These are phyloP conservation scores for Pygmarrhopalites habei DNA, from an alignment of 1,140 invertebrate genomes.

Conservation along the genomic window DNA sequence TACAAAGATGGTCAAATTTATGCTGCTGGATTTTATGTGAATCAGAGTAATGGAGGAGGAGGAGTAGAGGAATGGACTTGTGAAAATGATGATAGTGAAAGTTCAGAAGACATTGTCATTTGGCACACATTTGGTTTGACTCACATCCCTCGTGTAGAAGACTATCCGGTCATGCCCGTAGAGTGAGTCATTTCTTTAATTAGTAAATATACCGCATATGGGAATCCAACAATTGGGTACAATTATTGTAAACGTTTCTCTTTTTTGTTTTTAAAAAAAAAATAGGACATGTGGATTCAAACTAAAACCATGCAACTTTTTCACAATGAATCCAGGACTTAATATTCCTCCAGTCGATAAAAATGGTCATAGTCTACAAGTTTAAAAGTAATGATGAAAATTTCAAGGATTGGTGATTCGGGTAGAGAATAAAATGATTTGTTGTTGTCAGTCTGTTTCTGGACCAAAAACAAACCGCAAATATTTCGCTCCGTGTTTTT, in stretches of 20 bases:
- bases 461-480: no score
- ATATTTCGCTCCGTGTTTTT: no score
- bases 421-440: no score
- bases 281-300: conserved; percentile 33
- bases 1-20: conserved; percentile 20
- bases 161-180: conserved; percentile 36
- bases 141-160: conserved; percentile 35
- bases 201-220: background rate
- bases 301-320: conserved; percentile 37
- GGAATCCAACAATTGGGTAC: background rate
- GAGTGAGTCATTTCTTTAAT: conserved; percentile 27
- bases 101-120: conserved; percentile 33
- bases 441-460: no score
- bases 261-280: conserved; percentile 3
- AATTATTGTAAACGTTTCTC: background rate
- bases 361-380: conserved; percentile 3
- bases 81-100: conserved; percentile 16
- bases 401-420: no score
- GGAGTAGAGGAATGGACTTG: conserved; percentile 14
- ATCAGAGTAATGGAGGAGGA: conserved; percentile 31
- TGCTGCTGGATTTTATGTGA: conserved; percentile 34
- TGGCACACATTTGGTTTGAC: conserved; percentile 38
- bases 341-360: conserved; percentile 32
- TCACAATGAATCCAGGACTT: conserved; percentile 26
- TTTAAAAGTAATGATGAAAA: no score